Evolutionary conservation across 2,888 invertebrate genomes (phyloP).

Genomic region (Tipula confusa): DNA sequence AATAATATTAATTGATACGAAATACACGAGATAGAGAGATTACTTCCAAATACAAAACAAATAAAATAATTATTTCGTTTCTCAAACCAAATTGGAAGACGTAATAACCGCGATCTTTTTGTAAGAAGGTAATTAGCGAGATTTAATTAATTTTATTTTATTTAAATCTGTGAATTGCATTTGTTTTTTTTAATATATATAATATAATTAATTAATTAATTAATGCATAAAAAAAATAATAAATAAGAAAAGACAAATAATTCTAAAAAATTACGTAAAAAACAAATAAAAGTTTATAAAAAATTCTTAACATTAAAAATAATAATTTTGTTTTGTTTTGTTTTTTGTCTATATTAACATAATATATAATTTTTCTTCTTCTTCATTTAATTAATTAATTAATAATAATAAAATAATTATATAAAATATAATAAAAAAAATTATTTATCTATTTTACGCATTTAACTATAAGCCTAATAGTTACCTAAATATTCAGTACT

Average conservation of each 20-base stretch:
- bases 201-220: not conserved
- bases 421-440: not conserved
- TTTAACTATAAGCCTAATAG: constrained; percentile 20
- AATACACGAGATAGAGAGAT: not conserved
- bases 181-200: not conserved
- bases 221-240: not conserved
- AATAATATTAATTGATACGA: not conserved
- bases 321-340: constrained; percentile 13
- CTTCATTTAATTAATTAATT: not conserved
- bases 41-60: not conserved
- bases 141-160: not conserved
- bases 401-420: not conserved
- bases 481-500: constrained; percentile 31
- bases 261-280: not conserved
- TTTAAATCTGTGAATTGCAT: constrained; percentile 3
- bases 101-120: not conserved
- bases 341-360: constrained; percentile 29
- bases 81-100: constrained; percentile 4
- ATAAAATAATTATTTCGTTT: not conserved
- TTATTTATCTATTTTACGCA: not conserved
- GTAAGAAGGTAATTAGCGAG: not conserved
- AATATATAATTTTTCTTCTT: constrained; percentile 21
- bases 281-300: not conserved
- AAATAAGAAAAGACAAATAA: constrained; percentile 25
- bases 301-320: constrained; percentile 21